Evolutionary conservation across 2,888 invertebrate genomes (phyloP).

Genomic region (Nemapogon koenigi): DNA sequence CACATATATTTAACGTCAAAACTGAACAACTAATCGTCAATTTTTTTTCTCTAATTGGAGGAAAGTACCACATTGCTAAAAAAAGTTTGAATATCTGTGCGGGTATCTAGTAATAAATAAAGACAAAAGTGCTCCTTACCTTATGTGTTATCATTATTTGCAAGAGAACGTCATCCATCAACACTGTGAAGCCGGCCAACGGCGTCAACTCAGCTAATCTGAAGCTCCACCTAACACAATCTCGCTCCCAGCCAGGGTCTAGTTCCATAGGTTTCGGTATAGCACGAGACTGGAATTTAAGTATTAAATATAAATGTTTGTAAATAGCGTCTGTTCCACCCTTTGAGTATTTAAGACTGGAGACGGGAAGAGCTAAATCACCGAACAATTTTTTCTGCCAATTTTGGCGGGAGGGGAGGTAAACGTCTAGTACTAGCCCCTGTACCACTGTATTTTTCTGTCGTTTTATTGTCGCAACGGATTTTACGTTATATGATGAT

Average conservation of each 20-base stretch:
- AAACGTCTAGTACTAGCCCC: too few relatives aligned
- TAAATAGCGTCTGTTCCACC: too few relatives aligned
- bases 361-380: too few relatives aligned
- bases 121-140: conserved; percentile 22
- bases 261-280: not conserved
- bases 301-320: not conserved
- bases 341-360: too few relatives aligned
- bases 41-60: too few relatives aligned
- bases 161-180: conserved; percentile 26
- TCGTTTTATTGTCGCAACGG: too few relatives aligned
- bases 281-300: not conserved
- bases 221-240: conserved; percentile 50
- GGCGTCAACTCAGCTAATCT: conserved; percentile 32
- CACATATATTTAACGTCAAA: too few relatives aligned
- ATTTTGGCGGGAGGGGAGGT: conserved; percentile 20
- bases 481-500: too few relatives aligned
- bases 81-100: not conserved
- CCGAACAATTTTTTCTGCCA: too few relatives aligned
- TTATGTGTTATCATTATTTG: conserved; percentile 38
- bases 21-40: too few relatives aligned
- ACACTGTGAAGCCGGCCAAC: conserved; percentile 35
- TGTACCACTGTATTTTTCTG: too few relatives aligned
- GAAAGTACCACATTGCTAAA: not conserved
- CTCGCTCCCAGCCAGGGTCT: conserved; percentile 37
- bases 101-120: not conserved